phyloP scores from a whole-genome alignment of 2,113 vertebrate species.

The Chlamydotis undulata region DNA sequence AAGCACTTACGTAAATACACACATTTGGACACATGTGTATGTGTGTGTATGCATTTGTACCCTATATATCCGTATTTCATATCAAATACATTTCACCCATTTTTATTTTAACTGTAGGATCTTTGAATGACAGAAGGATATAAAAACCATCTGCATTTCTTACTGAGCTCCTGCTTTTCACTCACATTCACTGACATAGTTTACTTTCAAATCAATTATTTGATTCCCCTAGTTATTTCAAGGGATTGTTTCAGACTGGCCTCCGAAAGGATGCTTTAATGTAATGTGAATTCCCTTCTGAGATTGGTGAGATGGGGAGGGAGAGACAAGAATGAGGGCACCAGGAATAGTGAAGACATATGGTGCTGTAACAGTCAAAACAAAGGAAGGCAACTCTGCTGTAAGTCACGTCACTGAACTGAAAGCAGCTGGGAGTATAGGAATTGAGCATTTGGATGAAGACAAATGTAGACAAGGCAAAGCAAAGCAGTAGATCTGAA shows the following conservation, averaged over 20 bases:
- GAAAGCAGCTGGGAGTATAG: neutral
- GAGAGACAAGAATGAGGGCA: neutral
- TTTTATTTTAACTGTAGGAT: neutral
- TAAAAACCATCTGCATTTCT: neutral
- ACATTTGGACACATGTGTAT: neutral
- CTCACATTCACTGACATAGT: neutral
- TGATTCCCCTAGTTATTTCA: constrained; percentile 30
- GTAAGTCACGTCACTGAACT: neutral
- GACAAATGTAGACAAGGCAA: constrained; percentile 20
- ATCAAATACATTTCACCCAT: neutral
- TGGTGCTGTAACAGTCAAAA: constrained; percentile 7
- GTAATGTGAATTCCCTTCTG: constrained; percentile 15
- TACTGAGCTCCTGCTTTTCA: neutral
- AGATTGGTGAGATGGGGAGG: neutral
- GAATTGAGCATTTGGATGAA: constrained; percentile 5
- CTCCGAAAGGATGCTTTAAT: constrained; percentile 16
- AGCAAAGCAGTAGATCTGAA: neutral
- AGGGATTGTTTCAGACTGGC: constrained; percentile 22
- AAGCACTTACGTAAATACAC: neutral
- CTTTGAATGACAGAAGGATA: neutral
- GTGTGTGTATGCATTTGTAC: neutral
- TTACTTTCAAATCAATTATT: constrained; percentile 30
- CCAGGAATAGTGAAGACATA: constrained; percentile 28
- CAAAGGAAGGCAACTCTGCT: neutral
- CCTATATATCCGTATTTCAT: neutral